Percentiles rank a stretch among this genome's conserved stretches.
Conservation (phyloP, 2,888 invertebrate species). For the Agrochola lychnidis region DNA sequence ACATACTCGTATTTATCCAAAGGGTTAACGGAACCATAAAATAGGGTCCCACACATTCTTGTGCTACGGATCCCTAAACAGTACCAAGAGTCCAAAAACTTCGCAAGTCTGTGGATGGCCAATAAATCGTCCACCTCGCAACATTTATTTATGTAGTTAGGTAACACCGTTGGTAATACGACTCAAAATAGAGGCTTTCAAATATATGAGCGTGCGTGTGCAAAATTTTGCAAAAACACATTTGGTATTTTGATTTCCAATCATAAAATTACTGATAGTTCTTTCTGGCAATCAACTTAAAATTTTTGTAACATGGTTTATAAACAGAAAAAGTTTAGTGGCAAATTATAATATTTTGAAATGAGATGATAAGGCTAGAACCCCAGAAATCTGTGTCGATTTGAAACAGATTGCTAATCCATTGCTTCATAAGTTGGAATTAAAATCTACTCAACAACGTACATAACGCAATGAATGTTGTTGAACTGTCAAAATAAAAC, state of each 20-base stretch:
- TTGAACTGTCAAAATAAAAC: too few species aligned
- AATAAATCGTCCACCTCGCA: not conserved
- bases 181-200: conserved; percentile 1
- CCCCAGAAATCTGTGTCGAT: too few species aligned
- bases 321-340: too few species aligned
- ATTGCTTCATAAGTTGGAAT: too few species aligned
- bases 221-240: not conserved
- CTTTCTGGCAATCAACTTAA: not conserved
- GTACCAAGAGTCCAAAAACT: not conserved
- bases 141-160: not conserved
- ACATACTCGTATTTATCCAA: not conserved
- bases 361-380: not conserved
- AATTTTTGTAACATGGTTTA: not conserved
- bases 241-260: not conserved
- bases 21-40: not conserved
- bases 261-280: too few species aligned
- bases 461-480: too few species aligned
- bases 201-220: not conserved
- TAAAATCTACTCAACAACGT: too few species aligned
- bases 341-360: not conserved
- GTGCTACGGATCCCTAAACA: not conserved
- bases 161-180: not conserved
- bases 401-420: too few species aligned
- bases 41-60: not conserved
- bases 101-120: not conserved